Conservation (phyloP, 2,888 invertebrate species). For the Amblyjoppa proteus region DNA sequence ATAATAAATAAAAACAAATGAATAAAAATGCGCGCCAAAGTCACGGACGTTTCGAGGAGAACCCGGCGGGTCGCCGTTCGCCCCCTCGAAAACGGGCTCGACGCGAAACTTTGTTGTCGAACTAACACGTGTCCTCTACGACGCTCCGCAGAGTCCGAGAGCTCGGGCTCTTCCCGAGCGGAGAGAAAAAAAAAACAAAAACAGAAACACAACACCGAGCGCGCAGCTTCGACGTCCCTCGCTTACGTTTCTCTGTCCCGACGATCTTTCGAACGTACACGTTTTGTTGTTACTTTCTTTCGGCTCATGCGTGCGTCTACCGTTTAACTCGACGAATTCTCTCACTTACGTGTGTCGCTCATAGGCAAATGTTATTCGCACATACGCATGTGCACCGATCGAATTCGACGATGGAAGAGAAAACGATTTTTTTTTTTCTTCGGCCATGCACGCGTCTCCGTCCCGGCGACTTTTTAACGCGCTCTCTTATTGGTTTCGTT, state of each 20-base stretch:
- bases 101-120: constrained; percentile 80
- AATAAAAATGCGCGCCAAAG: constrained; percentile 45
- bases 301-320: neutral
- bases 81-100: constrained; percentile 75
- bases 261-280: constrained; percentile 2
- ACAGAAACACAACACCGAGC: neutral
- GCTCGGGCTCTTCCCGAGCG: constrained; percentile 18
- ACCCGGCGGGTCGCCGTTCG: constrained; percentile 77
- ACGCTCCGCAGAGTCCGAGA: neutral
- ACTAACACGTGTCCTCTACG: constrained; percentile 78
- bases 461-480: neutral
- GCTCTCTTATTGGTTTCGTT: neutral
- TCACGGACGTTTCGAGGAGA: constrained; percentile 55
- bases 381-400: no score
- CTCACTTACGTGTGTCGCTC: neutral
- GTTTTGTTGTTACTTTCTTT: neutral
- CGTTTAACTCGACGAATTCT: constrained; percentile 5
- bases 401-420: no score
- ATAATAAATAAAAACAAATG: no score
- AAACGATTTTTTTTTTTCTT: no score
- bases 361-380: neutral
- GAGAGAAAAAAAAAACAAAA: constrained; percentile 10
- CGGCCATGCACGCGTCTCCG: neutral
- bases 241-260: neutral
- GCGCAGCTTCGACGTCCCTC: constrained; percentile 11